Evolutionary conservation across 2,113 vertebrate species (phyloP).

Genomic region (Cynocephalus volans): DNA sequence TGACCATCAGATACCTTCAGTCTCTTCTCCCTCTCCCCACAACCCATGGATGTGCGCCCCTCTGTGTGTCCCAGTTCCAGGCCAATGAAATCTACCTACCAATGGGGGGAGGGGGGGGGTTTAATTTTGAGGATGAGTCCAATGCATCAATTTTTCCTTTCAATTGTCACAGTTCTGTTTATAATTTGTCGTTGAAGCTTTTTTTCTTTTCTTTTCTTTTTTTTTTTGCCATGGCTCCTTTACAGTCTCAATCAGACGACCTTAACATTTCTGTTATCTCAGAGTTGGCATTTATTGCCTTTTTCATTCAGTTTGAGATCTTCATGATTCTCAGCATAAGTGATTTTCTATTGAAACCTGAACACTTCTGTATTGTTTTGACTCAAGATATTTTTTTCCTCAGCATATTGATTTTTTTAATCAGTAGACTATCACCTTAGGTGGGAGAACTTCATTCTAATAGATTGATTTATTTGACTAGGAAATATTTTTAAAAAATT

Average conservation of each 20-base stretch:
- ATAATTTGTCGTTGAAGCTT: not conserved
- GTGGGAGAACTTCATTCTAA: not conserved
- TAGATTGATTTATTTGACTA: not conserved
- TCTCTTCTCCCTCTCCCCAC: not conserved
- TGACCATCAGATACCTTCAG: slow-evolving; percentile 15
- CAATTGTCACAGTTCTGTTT: not conserved
- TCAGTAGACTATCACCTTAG: not conserved
- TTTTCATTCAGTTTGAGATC: not conserved
- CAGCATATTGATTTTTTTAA: not conserved
- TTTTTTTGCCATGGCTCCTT: not conserved
- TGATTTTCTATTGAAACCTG: not conserved
- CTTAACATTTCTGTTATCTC: not conserved
- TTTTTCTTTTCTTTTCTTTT: not conserved
- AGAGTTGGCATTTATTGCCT: not conserved
- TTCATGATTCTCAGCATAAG: not conserved
- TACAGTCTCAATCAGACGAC: not conserved
- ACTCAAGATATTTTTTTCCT: not conserved
- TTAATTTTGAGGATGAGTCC: not conserved
- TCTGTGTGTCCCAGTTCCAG: not conserved
- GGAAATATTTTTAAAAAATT: not conserved
- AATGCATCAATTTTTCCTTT: not conserved
- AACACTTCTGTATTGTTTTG: not conserved
- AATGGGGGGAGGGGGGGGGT: not conserved
- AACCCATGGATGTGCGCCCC: not conserved
- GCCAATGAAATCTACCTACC: not conserved